Evolutionary conservation across 1,140 invertebrate genomes (phyloP).

Genomic region (Megathymus violae): DNA sequence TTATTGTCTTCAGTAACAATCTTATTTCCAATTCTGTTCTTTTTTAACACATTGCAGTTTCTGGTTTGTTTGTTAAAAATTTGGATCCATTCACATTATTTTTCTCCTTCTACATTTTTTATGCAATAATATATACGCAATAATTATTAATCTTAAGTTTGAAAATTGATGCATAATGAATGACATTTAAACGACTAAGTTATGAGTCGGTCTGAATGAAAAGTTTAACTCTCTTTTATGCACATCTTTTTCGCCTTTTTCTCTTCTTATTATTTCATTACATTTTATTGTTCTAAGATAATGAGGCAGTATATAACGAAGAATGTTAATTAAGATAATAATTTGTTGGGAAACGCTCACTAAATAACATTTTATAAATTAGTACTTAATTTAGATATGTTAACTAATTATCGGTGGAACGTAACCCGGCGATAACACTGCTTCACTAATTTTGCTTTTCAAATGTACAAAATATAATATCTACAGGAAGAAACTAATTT

Average conservation of each 20-base stretch:
- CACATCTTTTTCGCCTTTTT: conserved; percentile 74
- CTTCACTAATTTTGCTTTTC: conserved; percentile 60
- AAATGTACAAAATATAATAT: conserved; percentile 25
- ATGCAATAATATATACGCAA: conserved; percentile 7
- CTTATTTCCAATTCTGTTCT: conserved; percentile 64
- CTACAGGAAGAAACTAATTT: conserved; percentile 12
- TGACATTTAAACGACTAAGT: conserved; percentile 50
- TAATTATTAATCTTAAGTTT: conserved; percentile 20
- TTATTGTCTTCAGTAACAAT: conserved; percentile 54
- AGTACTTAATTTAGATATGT: conserved; percentile 66
- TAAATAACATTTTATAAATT: conserved; percentile 68
- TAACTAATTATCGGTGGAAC: conserved; percentile 69
- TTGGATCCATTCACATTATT: conserved; percentile 40
- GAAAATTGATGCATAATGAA: conserved; percentile 63
- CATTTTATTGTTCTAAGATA: conserved; percentile 68
- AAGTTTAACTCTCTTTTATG: conserved; percentile 58
- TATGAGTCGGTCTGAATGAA: conserved; percentile 56
- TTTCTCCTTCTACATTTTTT: conserved; percentile 32
- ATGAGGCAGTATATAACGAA: conserved; percentile 71
- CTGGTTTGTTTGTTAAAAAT: conserved; percentile 33
- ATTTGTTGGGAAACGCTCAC: conserved; percentile 70
- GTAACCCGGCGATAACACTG: conserved; percentile 76
- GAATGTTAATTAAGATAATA: conserved; percentile 66
- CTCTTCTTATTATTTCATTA: conserved; percentile 62
- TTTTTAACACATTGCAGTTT: conserved; percentile 51